These are phyloP conservation scores for Helarctos malayanus DNA, from an alignment of 2,797 vertebrate genomes.

Conservation along the genomic window DNA sequence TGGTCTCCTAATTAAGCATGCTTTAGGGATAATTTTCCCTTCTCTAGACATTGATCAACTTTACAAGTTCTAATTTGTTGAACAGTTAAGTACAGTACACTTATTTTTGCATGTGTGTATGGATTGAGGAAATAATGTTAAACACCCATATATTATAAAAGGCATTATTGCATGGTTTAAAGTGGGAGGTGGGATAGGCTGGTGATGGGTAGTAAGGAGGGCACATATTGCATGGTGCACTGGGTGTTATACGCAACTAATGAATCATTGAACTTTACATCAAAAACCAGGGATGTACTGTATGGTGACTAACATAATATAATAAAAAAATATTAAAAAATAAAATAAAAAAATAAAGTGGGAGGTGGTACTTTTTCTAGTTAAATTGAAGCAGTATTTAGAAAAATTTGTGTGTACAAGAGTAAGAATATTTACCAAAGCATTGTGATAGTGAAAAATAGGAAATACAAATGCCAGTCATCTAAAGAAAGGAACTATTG, in stretches of 20 bases:
- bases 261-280: too few relatives aligned
- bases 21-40: conserved; percentile 47
- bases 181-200: background rate
- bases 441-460: conserved; percentile 26
- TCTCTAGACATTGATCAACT: background rate
- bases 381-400: conserved; percentile 35
- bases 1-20: conserved; percentile 94
- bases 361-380: background rate
- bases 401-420: background rate
- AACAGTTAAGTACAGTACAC: background rate
- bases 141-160: conserved; percentile 44
- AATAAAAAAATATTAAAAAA: too few relatives aligned
- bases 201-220: too few relatives aligned
- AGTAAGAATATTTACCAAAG: background rate
- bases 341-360: background rate
- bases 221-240: too few relatives aligned
- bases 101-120: background rate
- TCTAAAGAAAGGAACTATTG: too few relatives aligned
- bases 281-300: too few relatives aligned
- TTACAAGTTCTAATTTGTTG: conserved; percentile 20
- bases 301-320: too few relatives aligned
- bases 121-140: conserved; percentile 36
- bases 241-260: too few relatives aligned
- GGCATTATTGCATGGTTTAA: background rate
- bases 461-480: background rate